Conservation (phyloP, 2,113 vertebrate genomes). For the Egretta garzetta region DNA sequence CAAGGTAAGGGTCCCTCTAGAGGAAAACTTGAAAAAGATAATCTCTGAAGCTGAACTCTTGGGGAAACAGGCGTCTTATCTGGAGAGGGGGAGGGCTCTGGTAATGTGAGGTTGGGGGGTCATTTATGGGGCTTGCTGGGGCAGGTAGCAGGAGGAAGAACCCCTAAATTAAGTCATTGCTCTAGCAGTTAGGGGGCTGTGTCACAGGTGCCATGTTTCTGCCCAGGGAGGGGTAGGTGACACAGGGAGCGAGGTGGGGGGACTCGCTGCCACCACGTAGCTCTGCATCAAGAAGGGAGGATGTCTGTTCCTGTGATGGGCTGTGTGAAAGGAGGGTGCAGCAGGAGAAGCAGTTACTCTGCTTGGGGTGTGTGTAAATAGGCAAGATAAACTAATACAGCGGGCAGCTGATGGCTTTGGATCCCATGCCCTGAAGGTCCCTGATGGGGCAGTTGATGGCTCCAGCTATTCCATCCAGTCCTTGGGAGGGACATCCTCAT, state of each 20-base stretch:
- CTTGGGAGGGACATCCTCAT: fast-evolving
- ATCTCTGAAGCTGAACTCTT: conserved; percentile 20
- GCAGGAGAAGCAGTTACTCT: not conserved
- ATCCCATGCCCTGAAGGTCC: not conserved
- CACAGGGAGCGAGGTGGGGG: fast-evolving
- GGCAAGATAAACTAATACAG: not conserved
- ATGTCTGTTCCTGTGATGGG: not conserved
- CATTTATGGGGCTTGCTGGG: not conserved
- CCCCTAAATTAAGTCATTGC: fast-evolving
- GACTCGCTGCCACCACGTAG: fast-evolving
- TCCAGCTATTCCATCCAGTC: not conserved
- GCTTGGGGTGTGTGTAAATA: not conserved
- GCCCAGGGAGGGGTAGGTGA: not conserved
- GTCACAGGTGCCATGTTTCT: fast-evolving
- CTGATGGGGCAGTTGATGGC: not conserved
- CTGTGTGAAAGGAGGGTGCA: not conserved
- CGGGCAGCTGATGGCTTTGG: not conserved
- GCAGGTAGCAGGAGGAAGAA: not conserved
- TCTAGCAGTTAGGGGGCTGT: not conserved
- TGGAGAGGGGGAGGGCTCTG: not conserved
- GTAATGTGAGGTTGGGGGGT: not conserved
- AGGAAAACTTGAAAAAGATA: conserved; percentile 64
- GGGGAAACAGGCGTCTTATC: not conserved
- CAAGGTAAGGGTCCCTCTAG: conserved; percentile 64
- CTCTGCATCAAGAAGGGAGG: not conserved